A percentile compares a stretch with the other conserved stretches of the same genome.
Conservation (phyloP, 2,797 vertebrate genomes). For the Eidolon dupreanum region DNA sequence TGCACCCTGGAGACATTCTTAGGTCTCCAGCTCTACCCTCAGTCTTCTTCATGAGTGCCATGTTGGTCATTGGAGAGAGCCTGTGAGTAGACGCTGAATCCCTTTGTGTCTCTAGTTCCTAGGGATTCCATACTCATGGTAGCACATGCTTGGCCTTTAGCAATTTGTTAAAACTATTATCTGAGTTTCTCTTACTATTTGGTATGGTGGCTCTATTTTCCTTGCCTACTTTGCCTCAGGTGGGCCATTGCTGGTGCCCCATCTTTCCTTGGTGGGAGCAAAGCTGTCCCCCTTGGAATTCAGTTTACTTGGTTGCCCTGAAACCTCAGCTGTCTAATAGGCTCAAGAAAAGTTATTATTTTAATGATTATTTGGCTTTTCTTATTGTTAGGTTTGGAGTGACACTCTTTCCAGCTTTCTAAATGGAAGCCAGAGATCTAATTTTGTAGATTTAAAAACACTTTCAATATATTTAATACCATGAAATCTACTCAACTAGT, state of each 20-base stretch:
- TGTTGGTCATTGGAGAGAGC: background rate
- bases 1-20: background rate
- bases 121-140: background rate
- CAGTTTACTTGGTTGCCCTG: background rate
- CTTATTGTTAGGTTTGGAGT: background rate
- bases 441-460: background rate
- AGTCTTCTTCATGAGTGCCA: background rate
- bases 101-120: background rate
- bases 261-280: background rate
- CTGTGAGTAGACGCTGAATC: background rate
- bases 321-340: background rate
- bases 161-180: background rate
- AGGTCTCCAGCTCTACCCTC: fast-evolving
- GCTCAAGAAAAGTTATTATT: background rate
- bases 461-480: background rate
- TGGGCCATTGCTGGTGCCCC: background rate
- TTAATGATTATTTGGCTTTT: background rate
- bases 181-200: background rate
- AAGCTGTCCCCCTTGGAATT: background rate
- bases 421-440: background rate
- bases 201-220: background rate
- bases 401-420: background rate
- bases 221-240: background rate
- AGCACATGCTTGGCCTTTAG: background rate
- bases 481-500: background rate